Conservation (phyloP, 2,797 vertebrate genomes). For the Protosalanx chinensis region DNA sequence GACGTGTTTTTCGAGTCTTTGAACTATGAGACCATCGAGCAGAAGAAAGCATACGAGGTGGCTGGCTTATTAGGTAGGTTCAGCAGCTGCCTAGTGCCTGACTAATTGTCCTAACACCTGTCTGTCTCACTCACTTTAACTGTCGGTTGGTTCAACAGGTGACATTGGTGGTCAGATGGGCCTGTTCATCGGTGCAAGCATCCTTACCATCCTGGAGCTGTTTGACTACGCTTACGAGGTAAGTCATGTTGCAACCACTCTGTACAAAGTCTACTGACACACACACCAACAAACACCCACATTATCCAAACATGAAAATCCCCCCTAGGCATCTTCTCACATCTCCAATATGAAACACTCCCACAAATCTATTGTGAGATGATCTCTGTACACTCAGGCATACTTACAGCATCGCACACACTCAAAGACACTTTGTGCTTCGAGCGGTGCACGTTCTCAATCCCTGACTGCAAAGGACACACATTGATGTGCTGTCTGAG, state of each 20-base stretch:
- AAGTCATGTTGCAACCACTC: conserved; percentile 32
- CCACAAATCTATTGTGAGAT: neutral
- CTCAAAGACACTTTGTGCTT: conserved; percentile 12
- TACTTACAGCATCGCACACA: conserved; percentile 11
- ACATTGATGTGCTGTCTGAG: conserved; percentile 13
- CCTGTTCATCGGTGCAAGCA: conserved; percentile 94
- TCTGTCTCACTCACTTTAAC: neutral
- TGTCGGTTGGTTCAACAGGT: conserved; percentile 63
- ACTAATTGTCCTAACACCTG: too few species aligned
- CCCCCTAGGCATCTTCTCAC: neutral
- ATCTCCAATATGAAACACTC: conserved; percentile 8
- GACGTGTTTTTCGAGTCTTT: conserved; percentile 98
- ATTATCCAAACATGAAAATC: neutral
- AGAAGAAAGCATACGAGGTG: conserved; percentile 98
- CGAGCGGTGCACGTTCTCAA: neutral
- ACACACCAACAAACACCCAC: neutral
- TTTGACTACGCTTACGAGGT: conserved; percentile 97
- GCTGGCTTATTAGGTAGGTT: conserved; percentile 90
- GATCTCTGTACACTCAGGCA: neutral
- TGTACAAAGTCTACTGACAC: neutral
- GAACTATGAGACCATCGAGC: conserved; percentile 98
- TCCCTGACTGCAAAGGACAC: conserved; percentile 4
- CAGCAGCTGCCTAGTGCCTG: neutral
- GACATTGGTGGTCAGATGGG: conserved; percentile 98
- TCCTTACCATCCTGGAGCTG: conserved; percentile 96